These are phyloP conservation scores for Sphyrna mokarran DNA, from an alignment of 2,113 vertebrate species.

Conservation along the genomic window DNA sequence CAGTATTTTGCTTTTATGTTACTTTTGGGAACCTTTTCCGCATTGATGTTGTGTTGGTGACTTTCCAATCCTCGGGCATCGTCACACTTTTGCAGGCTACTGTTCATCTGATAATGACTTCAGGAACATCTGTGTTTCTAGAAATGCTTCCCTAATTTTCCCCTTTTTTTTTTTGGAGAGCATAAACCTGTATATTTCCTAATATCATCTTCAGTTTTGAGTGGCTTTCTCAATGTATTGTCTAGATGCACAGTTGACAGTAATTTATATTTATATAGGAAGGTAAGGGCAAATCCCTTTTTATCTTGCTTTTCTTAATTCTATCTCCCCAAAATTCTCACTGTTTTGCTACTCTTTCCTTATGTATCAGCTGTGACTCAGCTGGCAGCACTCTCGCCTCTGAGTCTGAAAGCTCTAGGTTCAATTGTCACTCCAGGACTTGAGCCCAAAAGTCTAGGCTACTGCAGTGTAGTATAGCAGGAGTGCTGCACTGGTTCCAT, in stretches of 20 bases:
- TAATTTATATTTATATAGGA: neutral
- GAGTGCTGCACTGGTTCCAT: neutral
- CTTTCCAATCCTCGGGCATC: neutral
- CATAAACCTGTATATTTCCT: neutral
- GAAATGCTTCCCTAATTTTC: neutral
- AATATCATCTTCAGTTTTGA: neutral
- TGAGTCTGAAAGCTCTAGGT: neutral
- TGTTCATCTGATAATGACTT: neutral
- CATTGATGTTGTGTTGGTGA: neutral
- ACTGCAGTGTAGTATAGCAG: neutral
- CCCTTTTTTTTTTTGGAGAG: neutral
- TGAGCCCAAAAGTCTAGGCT: neutral
- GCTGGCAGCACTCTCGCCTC: too few relatives aligned
- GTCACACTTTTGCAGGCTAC: neutral
- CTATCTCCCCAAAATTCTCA: neutral
- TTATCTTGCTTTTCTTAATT: neutral
- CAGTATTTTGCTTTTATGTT: neutral
- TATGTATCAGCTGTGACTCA: neutral
- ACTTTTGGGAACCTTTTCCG: neutral
- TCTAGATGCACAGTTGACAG: neutral
- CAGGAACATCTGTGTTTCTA: neutral
- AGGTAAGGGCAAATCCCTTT: neutral
- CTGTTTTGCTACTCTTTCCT: neutral
- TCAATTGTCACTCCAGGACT: neutral
- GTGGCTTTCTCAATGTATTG: neutral